Percentiles rank a stretch among this genome's conserved stretches.
phyloP scores from a whole-genome alignment of 2,888 invertebrate species.

The Erebia palarica region DNA sequence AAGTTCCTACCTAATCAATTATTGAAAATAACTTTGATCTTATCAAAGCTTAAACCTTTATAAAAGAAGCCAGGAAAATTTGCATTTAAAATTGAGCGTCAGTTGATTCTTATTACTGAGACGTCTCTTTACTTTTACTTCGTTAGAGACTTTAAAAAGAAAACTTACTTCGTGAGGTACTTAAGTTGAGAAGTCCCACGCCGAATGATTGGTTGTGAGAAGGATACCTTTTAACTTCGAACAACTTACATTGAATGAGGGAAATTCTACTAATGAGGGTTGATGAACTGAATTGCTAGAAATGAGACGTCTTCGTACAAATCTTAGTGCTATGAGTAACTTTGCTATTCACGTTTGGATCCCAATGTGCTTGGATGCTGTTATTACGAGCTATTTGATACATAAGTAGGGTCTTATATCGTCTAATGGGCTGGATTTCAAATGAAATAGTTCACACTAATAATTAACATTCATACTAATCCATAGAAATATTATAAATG shows the following conservation, averaged over 20 bases:
- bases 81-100: conserved; percentile 15
- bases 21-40: conserved; percentile 4
- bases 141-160: conserved; percentile 3
- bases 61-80: conserved; percentile 10
- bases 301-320: not conserved
- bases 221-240: conserved; percentile 6
- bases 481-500: too few species aligned
- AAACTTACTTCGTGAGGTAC: not conserved
- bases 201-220: conserved; percentile 8
- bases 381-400: too few species aligned
- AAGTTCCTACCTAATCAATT: conserved; percentile 3
- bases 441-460: too few species aligned
- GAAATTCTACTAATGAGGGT: not conserved
- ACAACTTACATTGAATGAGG: not conserved
- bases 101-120: conserved; percentile 15
- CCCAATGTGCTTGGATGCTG: too few species aligned
- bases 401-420: too few species aligned
- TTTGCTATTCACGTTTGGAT: too few species aligned
- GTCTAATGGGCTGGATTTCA: too few species aligned
- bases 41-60: conserved; percentile 6
- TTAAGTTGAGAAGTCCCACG: not conserved
- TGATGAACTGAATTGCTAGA: not conserved
- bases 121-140: conserved; percentile 6
- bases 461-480: too few species aligned
- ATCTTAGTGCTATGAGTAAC: not conserved